These are phyloP conservation scores for Eublepharis macularius DNA, from an alignment of 2,113 vertebrate species.

Conservation along the genomic window DNA sequence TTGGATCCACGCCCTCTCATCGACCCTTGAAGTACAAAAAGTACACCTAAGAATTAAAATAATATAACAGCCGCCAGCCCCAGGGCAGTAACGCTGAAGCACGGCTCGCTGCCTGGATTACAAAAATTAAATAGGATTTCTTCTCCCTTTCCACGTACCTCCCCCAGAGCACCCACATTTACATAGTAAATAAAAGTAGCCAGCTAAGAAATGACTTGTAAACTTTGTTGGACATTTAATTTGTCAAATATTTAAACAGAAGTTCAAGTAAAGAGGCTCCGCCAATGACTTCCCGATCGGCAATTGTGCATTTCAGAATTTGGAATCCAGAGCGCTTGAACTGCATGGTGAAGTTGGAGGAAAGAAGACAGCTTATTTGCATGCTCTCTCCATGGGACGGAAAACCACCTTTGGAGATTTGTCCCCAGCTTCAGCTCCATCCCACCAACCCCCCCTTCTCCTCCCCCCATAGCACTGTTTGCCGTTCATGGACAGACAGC, in stretches of 20 bases:
- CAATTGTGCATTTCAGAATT: background rate
- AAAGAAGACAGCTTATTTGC: background rate
- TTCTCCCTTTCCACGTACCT: background rate
- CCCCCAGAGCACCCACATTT: constrained; percentile 11
- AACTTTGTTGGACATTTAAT: constrained; percentile 36
- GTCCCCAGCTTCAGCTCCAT: background rate
- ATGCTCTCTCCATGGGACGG: background rate
- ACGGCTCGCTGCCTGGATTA: background rate
- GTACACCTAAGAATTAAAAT: background rate
- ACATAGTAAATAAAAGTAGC: constrained; percentile 47
- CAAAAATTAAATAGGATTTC: constrained; percentile 49
- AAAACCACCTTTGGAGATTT: background rate
- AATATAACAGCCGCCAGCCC: background rate
- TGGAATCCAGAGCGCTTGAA: background rate
- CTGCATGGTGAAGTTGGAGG: background rate
- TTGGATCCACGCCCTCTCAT: background rate
- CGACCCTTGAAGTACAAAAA: background rate
- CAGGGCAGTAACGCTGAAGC: background rate
- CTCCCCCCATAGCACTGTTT: too few relatives aligned
- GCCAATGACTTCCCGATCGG: background rate
- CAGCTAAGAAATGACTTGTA: constrained; percentile 53
- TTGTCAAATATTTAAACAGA: background rate
- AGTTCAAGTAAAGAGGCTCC: constrained; percentile 43
- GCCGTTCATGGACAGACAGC: too few relatives aligned
- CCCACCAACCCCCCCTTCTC: background rate